Evolutionary conservation across 2,888 invertebrate species (phyloP).

Genomic region (Eurois occulta): DNA sequence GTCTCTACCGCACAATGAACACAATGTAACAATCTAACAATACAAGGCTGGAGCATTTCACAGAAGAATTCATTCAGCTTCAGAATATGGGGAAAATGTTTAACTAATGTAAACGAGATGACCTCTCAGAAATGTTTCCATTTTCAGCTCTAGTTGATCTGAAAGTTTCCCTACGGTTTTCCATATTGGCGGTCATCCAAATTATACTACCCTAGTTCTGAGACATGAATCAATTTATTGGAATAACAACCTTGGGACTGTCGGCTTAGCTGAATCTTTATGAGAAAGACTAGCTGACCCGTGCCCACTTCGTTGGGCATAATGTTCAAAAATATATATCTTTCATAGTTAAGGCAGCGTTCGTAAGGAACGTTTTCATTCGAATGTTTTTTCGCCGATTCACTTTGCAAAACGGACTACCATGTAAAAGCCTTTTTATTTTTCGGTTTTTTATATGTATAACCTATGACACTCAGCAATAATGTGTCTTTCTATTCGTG

Average conservation of each 20-base stretch:
- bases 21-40: slow-evolving; percentile 52
- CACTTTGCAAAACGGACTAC: too few species aligned
- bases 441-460: too few species aligned
- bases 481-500: too few species aligned
- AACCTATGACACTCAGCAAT: too few species aligned
- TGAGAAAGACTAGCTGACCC: too few species aligned
- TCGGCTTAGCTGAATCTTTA: neutral
- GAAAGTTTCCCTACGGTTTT: neutral
- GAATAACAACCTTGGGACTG: neutral
- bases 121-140: slow-evolving; percentile 16
- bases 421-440: too few species aligned
- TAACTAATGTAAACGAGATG: slow-evolving; percentile 2
- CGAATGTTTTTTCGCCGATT: too few species aligned
- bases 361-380: too few species aligned
- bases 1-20: slow-evolving; percentile 39
- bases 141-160: slow-evolving; percentile 12
- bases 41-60: slow-evolving; percentile 31
- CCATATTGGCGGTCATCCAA: slow-evolving; percentile 16
- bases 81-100: slow-evolving; percentile 2
- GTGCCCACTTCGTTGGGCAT: too few species aligned
- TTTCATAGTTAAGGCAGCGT: too few species aligned
- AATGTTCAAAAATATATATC: too few species aligned
- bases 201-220: slow-evolving; percentile 8
- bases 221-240: slow-evolving; percentile 1
- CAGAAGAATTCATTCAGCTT: slow-evolving; percentile 51